Evolutionary conservation across 1,140 invertebrate species (phyloP).

Genomic region (Zaprionus taronus): DNA sequence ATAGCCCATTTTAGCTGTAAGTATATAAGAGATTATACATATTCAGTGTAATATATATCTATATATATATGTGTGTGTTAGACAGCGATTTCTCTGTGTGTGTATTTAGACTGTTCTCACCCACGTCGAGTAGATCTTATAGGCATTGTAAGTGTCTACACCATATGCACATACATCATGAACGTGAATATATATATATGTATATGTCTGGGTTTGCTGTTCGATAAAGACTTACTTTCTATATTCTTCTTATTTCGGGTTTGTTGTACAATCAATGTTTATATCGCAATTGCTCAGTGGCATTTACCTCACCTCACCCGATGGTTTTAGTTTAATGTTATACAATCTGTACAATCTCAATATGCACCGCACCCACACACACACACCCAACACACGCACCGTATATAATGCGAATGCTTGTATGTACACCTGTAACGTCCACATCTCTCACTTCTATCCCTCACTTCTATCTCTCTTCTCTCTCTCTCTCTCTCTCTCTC

Average conservation of each 20-base stretch:
- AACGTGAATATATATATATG: conserved; percentile 22
- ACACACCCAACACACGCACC: conserved; percentile 31
- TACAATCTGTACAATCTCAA: conserved; percentile 29
- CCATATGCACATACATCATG: conserved; percentile 16
- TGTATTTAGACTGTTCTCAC: conserved; percentile 46
- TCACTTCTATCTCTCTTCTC: background rate
- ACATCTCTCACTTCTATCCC: conserved; percentile 5
- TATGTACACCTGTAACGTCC: conserved; percentile 44
- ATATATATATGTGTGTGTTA: conserved; percentile 17
- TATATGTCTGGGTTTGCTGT: conserved; percentile 50
- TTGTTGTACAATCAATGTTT: conserved; percentile 28
- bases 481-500: background rate
- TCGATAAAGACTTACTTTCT: background rate
- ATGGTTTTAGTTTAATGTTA: conserved; percentile 30
- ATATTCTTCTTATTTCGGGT: conserved; percentile 22
- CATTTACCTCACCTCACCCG: conserved; percentile 39
- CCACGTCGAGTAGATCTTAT: conserved; percentile 27
- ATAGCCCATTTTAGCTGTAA: conserved; percentile 21
- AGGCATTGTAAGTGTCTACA: conserved; percentile 36
- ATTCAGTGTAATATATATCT: background rate
- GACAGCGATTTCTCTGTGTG: conserved; percentile 22
- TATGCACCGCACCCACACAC: conserved; percentile 21
- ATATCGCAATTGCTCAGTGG: conserved; percentile 54
- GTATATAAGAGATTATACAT: conserved; percentile 19
- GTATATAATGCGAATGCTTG: conserved; percentile 48